Conservation (phyloP, 2,797 vertebrate genomes). For the Australoheros facetus region DNA sequence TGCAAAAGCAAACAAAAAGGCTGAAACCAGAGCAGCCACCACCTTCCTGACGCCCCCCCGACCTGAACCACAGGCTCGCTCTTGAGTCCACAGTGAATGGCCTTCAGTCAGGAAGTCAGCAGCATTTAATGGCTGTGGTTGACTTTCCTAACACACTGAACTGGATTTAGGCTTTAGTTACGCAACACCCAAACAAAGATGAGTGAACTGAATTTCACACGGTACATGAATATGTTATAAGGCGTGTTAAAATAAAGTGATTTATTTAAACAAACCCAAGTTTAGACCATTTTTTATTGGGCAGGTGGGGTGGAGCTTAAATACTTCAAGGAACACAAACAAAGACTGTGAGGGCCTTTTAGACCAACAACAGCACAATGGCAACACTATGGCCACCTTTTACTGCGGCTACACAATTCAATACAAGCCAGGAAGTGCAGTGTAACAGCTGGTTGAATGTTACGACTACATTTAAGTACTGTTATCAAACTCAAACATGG, state of each 20-base stretch:
- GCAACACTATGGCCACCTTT: background rate
- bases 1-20: slow-evolving; percentile 50
- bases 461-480: background rate
- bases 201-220: background rate
- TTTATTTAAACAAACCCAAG: background rate
- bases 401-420: background rate
- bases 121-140: slow-evolving; percentile 25
- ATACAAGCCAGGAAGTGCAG: background rate
- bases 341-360: background rate
- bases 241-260: background rate
- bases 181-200: background rate
- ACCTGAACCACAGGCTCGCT: slow-evolving; percentile 18
- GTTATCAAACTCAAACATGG: background rate
- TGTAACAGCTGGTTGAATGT: background rate
- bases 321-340: background rate
- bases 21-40: slow-evolving; percentile 26
- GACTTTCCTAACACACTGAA: slow-evolving; percentile 20
- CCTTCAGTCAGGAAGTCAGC: slow-evolving; percentile 32
- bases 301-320: background rate
- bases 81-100: slow-evolving; percentile 18
- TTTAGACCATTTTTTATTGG: background rate
- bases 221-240: background rate
- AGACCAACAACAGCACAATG: background rate
- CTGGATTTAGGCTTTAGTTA: background rate
- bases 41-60: slow-evolving; percentile 8